Base-by-base conservation (phyloP, 2,113 vertebrate species). In the Callopanchax toddi region DNA sequence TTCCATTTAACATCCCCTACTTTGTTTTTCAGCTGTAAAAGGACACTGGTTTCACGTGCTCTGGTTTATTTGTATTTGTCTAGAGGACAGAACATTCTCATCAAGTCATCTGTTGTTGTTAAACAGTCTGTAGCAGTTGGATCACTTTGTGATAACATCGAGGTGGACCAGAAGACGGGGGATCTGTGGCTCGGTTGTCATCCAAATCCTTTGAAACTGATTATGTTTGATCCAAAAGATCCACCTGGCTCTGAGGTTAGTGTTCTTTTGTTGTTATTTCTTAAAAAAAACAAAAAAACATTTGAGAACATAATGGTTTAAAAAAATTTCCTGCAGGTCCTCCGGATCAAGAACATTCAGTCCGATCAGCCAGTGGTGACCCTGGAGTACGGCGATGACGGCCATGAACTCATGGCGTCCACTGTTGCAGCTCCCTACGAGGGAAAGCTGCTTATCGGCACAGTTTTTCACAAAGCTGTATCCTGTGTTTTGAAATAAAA, bases 151-250 rank as follows among this genome's bases (percentile, higher is more conserved):
- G 96, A 98, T 82, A 97, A 98, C 66, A 76, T 97, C 21, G 93
- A 84, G 25, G 70, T 97, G 54, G 95, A 98, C 61, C 90, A 80
- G 29, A 67, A 52, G 44, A 94, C 93, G 0, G 96, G 94, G 48
- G 96, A 97, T 45, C 6, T 98, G 53, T 96, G 93, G 94, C 12
- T 83, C 53, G 96, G 94, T 25, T 95, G 94, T 71, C 94, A 94
- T 80, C 95, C 95, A n/a, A 92, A 94, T 55, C 87, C 6, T 18
- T n/a, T 67, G 82, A 95, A 85, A 2, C 90, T 1, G 0, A 90
- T 0, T 0, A 9, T 2, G 4, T 67, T 84, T 3, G 74, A 94
- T 73, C 83, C 87, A 3, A 69, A 94, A 52, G 88, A 95, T 67
- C 91, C 76, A 34, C 93, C 95, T 65, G 95, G 92, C 22, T 96